A percentile compares a stretch with the other conserved stretches of the same genome.
phyloP scores from a whole-genome alignment of 1,140 invertebrate genomes.

The Pachypsylla venusta region DNA sequence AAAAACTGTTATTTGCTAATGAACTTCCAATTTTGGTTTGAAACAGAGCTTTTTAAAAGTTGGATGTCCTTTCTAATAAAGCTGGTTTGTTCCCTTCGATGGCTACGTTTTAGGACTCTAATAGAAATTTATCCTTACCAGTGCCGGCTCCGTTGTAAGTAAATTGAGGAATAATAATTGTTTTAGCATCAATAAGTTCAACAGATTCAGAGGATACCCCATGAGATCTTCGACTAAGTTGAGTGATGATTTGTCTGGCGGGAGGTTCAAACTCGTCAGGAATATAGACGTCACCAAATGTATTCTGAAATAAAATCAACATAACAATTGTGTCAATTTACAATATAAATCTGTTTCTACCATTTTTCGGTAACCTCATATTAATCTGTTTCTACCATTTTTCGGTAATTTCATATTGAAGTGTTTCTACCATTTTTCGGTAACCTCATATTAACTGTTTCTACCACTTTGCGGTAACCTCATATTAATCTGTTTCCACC shows the following conservation, averaged over 20 bases:
- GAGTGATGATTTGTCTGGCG: slow-evolving; percentile 48
- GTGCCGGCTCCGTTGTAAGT: slow-evolving; percentile 51
- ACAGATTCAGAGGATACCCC: slow-evolving; percentile 54
- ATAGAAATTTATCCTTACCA: slow-evolving; percentile 36
- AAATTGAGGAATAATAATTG: slow-evolving; percentile 56
- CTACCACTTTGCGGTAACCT: too few species aligned
- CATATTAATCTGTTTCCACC: too few species aligned
- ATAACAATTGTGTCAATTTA: slow-evolving; percentile 9
- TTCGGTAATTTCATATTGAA: slow-evolving; percentile 10
- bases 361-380: too few species aligned
- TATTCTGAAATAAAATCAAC: slow-evolving; percentile 39
- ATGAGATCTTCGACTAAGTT: slow-evolving; percentile 50
- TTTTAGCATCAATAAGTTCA: slow-evolving; percentile 65
- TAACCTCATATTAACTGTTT: too few species aligned
- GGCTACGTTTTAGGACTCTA: neutral
- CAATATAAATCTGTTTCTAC: slow-evolving; percentile 9
- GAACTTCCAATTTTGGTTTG: too few species aligned
- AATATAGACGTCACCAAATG: slow-evolving; percentile 79
- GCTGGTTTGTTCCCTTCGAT: too few species aligned
- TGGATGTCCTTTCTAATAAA: too few species aligned
- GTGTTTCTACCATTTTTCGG: too few species aligned
- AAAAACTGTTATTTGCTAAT: too few species aligned
- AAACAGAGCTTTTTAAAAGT: too few species aligned
- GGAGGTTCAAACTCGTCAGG: slow-evolving; percentile 86
- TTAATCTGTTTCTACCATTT: too few species aligned